These are phyloP conservation scores for Lacanobia oleracea DNA, from an alignment of 2,888 invertebrate genomes.

Conservation along the genomic window DNA sequence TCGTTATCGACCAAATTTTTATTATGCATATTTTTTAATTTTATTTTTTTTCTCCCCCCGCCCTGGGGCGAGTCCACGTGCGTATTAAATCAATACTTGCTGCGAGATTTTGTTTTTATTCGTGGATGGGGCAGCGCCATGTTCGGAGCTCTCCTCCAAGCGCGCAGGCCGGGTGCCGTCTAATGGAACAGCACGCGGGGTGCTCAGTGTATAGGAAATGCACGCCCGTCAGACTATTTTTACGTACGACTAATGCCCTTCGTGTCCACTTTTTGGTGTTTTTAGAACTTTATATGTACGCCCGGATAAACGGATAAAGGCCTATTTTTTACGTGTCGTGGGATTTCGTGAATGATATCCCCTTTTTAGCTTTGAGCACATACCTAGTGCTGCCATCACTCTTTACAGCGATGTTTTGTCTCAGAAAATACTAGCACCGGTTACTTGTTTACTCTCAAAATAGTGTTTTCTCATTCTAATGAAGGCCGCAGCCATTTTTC, in stretches of 20 bases:
- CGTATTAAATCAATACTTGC: constrained; percentile 84
- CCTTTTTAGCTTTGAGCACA: background rate
- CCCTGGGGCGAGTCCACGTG: constrained; percentile 71
- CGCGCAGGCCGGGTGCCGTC: constrained; percentile 65
- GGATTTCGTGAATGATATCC: constrained; percentile 11
- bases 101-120: constrained; percentile 75
- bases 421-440: background rate
- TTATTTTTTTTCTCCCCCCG: constrained; percentile 84
- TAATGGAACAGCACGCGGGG: constrained; percentile 72
- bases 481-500: background rate
- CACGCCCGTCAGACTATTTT: constrained; percentile 52
- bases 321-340: constrained; percentile 18
- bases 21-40: constrained; percentile 89
- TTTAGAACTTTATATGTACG: constrained; percentile 47
- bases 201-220: constrained; percentile 45
- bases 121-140: constrained; percentile 51
- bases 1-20: constrained; percentile 88
- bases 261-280: constrained; percentile 42
- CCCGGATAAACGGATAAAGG: constrained; percentile 23
- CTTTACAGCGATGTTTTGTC: constrained; percentile 23
- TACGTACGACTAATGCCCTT: constrained; percentile 59
- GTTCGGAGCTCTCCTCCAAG: constrained; percentile 65
- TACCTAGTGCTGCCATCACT: background rate
- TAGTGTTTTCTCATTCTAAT: constrained; percentile 18
- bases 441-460: constrained; percentile 11